Evolutionary conservation across 2,888 invertebrate species (phyloP), one percentile per base, ranked within the genome.

Genomic region (Ormia ochracea): DNA sequence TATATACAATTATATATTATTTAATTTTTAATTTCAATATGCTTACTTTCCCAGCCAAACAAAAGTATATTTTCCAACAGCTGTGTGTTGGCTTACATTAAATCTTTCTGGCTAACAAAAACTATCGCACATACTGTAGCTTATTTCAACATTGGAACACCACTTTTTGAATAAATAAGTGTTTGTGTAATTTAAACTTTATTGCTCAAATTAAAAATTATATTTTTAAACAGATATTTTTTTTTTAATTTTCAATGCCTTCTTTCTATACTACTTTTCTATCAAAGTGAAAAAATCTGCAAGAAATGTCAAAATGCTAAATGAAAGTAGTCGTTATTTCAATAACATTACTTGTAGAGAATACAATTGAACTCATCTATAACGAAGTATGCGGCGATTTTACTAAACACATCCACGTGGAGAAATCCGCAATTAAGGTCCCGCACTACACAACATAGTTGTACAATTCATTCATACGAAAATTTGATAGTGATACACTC

Each of bases 231-330:
- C n/a, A 6, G n/a, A 2, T 2, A 23, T 3, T 28, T 50, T 28
- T 28, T 50, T 12, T 4, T n/a, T n/a, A 4, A n/a, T 36, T 26
- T 19, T n/a, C 17, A 56, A 1, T 6, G n/a, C 38, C 28, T 26
- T 33, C 6, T 48, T 36, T 23, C 0, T 12, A 7, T 7, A 56
- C 5, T 43, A 12, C 36, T 45, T 54, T 68, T 50, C 17, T 38
- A 5, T 26, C n/a, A 38, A 52, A 17, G 38, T 52, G 31, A 69
- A 58, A 68, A 54, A 31, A 70, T 50, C 56, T 41, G 48, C 45
- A 33, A 23, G 23, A 59, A 70, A 70, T 36, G 58, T 69, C 58
- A 58, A 69, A 54, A n/a, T 61, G 14, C 12, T n/a, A 14, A 3
- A 45, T n/a, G 7, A 45, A 21, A 36, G 48, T 63, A 48, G 12